Evolutionary conservation across 2,888 invertebrate species (phyloP).

Genomic region (Lagria hirta): DNA sequence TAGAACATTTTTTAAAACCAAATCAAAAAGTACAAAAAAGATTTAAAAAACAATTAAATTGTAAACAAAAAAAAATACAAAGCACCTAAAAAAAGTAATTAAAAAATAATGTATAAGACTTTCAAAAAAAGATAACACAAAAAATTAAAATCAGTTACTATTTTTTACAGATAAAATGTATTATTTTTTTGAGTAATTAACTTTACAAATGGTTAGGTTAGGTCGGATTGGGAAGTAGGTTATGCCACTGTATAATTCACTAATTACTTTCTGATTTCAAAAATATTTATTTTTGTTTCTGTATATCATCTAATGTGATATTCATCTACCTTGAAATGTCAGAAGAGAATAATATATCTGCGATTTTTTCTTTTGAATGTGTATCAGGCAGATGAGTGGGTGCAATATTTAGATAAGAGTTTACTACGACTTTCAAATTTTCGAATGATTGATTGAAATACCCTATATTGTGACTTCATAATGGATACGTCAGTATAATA

Average conservation of each 20-base stretch:
- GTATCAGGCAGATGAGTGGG: conserved; percentile 21
- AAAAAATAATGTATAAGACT: too few relatives aligned
- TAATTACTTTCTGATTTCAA: neutral
- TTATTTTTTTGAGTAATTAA: neutral
- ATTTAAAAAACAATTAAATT: too few relatives aligned
- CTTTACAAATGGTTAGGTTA: neutral
- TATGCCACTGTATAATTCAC: neutral
- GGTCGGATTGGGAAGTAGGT: neutral
- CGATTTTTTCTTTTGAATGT: conserved; percentile 21
- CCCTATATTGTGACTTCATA: conserved; percentile 45
- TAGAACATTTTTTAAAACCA: too few relatives aligned
- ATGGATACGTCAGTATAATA: conserved; percentile 48
- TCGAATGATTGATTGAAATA: conserved; percentile 43
- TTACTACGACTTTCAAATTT: conserved; percentile 37
- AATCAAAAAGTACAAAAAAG: too few relatives aligned
- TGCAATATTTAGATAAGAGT: conserved; percentile 32
- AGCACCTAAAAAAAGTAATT: too few relatives aligned
- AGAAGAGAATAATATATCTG: too few relatives aligned
- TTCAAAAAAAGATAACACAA: too few relatives aligned
- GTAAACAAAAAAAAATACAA: too few relatives aligned
- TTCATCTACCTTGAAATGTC: too few relatives aligned
- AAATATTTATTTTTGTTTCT: neutral
- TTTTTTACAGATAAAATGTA: neutral
- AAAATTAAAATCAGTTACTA: too few relatives aligned
- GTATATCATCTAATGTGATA: conserved; percentile 14